Conservation (phyloP, 1,140 invertebrate genomes). For the Eupristina koningsbergeri region DNA sequence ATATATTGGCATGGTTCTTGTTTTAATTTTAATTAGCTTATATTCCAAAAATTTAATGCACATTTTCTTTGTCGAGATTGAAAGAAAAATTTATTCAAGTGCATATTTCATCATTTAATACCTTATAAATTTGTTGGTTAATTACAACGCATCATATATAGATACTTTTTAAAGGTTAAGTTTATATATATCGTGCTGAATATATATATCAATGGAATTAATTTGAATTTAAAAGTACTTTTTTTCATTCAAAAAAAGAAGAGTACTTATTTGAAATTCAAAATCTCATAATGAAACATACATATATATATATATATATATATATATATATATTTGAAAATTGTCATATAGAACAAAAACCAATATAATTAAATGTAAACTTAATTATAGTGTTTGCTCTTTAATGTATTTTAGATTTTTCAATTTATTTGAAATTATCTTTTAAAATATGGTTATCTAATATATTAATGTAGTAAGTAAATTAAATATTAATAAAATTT, state of each 20-base stretch:
- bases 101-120: constrained; percentile 43
- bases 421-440: not conserved
- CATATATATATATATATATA: not conserved
- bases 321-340: no score
- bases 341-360: not conserved
- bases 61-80: not conserved
- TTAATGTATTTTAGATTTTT: not conserved
- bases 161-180: not conserved
- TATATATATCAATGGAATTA: no score
- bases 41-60: no score
- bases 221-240: not conserved
- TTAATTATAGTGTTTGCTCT: no score
- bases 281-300: not conserved
- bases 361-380: not conserved
- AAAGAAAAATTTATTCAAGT: no score
- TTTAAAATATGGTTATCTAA: not conserved
- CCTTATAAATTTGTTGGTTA: constrained; percentile 33
- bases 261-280: not conserved
- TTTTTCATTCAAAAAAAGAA: not conserved
- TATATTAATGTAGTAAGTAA: not conserved
- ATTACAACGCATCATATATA: constrained; percentile 1
- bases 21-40: no score
- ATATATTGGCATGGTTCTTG: no score
- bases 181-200: no score
- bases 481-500: no score